Conservation (phyloP, 2,113 vertebrate genomes). For the Periophthalmodon schlosseri region DNA sequence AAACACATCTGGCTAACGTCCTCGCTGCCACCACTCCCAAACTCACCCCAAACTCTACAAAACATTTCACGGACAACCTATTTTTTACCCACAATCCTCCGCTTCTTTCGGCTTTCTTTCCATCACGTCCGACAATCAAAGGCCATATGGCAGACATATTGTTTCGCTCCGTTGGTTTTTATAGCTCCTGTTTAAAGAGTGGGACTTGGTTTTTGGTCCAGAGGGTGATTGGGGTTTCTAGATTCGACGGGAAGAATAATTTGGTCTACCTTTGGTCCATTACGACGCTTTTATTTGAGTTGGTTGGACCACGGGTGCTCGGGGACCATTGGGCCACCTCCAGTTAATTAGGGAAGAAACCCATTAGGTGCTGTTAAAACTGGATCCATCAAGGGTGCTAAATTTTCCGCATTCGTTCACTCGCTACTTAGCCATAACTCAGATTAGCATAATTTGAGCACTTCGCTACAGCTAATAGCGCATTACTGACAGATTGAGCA, state of each 20-base stretch:
- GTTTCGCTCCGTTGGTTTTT: conserved; percentile 76
- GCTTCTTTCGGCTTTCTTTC: conserved; percentile 62
- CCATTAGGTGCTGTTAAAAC: conserved; percentile 45
- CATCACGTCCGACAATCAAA: conserved; percentile 67
- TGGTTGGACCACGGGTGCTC: conserved; percentile 59
- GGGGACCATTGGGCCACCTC: conserved; percentile 60
- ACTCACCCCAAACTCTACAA: conserved; percentile 6
- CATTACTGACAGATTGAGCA: conserved; percentile 26
- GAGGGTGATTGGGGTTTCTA: conserved; percentile 40
- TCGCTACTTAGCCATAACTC: conserved; percentile 6
- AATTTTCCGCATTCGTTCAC: conserved; percentile 25
- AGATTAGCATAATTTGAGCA: conserved; percentile 43
- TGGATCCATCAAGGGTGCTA: conserved; percentile 12
- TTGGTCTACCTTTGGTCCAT: conserved; percentile 68
- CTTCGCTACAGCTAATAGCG: conserved; percentile 33
- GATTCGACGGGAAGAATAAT: conserved; percentile 70
- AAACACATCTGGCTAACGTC: conserved; percentile 66
- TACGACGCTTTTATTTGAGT: conserved; percentile 75
- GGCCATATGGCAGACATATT: conserved; percentile 83
- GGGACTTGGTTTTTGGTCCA: conserved; percentile 24
- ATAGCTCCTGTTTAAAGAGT: conserved; percentile 75
- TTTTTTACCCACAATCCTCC: conserved; percentile 28
- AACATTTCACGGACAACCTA: conserved; percentile 30
- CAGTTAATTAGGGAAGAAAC: conserved; percentile 69
- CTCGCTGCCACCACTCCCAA: conserved; percentile 55